phyloP scores from a whole-genome alignment of 2,113 vertebrate genomes.

The Hassar affinis region DNA sequence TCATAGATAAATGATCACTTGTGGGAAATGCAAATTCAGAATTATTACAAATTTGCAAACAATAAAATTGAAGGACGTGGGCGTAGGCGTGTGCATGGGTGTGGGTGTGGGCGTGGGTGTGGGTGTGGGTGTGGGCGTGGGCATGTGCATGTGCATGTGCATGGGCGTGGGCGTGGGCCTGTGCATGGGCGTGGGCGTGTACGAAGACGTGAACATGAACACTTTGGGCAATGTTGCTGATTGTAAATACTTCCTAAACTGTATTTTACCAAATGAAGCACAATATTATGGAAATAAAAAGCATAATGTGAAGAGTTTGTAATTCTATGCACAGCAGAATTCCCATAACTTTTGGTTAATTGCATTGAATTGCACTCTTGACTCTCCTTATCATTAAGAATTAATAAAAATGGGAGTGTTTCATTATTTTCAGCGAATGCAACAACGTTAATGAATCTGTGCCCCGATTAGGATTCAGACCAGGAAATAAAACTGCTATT shows the following conservation, averaged over 20 bases:
- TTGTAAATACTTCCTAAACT: not conserved
- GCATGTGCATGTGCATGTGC: too few relatives aligned
- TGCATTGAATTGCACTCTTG: slow-evolving; percentile 2
- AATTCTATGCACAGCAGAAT: not conserved
- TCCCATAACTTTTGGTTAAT: not conserved
- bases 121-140: too few relatives aligned
- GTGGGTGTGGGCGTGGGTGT: too few relatives aligned
- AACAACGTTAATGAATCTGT: not conserved
- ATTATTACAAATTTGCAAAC: too few relatives aligned
- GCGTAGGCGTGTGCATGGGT: too few relatives aligned
- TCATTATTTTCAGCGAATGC: not conserved
- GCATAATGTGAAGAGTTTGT: not conserved
- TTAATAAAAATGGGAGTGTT: not conserved
- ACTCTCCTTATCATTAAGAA: not conserved
- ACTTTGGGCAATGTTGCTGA: not conserved
- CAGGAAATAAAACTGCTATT: not conserved
- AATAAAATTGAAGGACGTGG: not conserved
- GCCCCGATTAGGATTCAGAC: not conserved
- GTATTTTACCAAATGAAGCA: not conserved
- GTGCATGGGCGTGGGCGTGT: too few relatives aligned
- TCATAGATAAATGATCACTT: slow-evolving; percentile 13
- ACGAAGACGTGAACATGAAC: not conserved
- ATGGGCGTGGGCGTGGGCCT: not conserved
- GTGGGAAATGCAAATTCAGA: not conserved
- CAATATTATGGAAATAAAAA: not conserved